Percentiles rank a stretch among this genome's conserved stretches.
Conservation (phyloP, 2,797 vertebrate genomes). For the Balearica regulorum region DNA sequence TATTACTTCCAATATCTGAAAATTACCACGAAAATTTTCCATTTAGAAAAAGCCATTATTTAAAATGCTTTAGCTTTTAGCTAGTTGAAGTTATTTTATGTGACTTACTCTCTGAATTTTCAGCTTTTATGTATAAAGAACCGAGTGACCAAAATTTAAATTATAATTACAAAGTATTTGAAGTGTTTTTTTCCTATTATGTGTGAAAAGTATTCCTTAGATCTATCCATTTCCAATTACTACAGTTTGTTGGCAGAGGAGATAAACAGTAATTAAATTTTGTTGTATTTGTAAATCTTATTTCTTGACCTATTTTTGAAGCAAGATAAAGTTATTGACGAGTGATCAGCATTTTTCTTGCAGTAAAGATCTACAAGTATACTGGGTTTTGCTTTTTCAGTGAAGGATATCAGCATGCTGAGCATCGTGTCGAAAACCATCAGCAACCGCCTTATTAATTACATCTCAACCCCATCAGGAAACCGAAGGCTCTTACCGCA, state of each 20-base stretch:
- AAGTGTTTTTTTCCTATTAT: neutral
- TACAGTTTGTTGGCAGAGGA: neutral
- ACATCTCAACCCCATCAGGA: constrained; percentile 81
- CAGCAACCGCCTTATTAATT: constrained; percentile 70
- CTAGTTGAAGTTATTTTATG: neutral
- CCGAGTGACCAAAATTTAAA: neutral
- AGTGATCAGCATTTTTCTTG: neutral
- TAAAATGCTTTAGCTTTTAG: neutral
- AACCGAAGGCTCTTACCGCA: constrained; percentile 78
- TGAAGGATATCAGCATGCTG: constrained; percentile 84
- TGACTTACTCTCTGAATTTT: neutral
- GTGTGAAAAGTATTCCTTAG: neutral
- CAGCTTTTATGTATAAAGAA: neutral
- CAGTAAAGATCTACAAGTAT: neutral
- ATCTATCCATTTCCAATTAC: neutral
- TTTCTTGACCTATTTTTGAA: neutral
- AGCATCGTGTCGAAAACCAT: constrained; percentile 88
- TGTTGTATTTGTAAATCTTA: neutral
- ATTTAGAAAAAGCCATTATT: neutral
- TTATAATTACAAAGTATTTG: neutral
- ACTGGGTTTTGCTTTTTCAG: constrained; percentile 72
- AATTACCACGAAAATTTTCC: neutral
- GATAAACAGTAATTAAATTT: neutral
- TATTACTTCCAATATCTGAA: neutral
- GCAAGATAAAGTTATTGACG: neutral